These are phyloP conservation scores for Dasyornis broadbenti DNA, from an alignment of 2,113 vertebrate species.

Conservation along the genomic window DNA sequence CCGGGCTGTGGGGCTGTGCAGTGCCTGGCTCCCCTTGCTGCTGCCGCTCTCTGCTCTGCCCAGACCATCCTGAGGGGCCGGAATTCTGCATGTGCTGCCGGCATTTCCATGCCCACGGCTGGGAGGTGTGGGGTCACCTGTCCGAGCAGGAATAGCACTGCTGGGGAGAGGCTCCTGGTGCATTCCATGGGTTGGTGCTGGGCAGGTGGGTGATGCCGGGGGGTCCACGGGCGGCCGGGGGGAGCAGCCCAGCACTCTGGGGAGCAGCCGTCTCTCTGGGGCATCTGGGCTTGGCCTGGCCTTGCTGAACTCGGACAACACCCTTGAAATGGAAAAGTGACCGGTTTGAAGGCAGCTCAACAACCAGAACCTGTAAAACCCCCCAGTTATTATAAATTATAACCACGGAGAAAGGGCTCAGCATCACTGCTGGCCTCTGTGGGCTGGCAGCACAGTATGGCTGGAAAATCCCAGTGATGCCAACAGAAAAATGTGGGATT, in stretches of 20 bases:
- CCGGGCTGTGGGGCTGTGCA: background rate
- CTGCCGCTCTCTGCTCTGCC: background rate
- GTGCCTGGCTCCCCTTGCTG: background rate
- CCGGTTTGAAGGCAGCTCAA: fast-evolving
- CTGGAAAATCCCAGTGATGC: background rate
- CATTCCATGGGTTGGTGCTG: fast-evolving
- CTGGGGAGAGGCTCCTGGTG: background rate
- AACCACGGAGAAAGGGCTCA: background rate
- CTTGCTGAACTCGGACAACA: conserved; percentile 71
- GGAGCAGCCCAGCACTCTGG: background rate
- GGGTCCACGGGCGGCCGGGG: fast-evolving
- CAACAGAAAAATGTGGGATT: background rate
- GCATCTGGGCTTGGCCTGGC: conserved; percentile 29
- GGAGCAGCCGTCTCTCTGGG: background rate
- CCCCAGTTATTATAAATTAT: fast-evolving
- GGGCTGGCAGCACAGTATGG: fast-evolving
- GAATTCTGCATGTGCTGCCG: fast-evolving
- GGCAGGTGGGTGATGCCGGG: fast-evolving
- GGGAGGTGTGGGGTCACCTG: fast-evolving
- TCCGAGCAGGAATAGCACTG: fast-evolving
- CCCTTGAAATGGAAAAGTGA: conserved; percentile 40
- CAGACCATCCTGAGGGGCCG: fast-evolving
- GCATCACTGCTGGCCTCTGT: background rate
- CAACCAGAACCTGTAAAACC: background rate
- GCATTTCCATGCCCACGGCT: fast-evolving